phyloP scores from a whole-genome alignment of 2,797 vertebrate species.

The Gambusia yucatana region DNA sequence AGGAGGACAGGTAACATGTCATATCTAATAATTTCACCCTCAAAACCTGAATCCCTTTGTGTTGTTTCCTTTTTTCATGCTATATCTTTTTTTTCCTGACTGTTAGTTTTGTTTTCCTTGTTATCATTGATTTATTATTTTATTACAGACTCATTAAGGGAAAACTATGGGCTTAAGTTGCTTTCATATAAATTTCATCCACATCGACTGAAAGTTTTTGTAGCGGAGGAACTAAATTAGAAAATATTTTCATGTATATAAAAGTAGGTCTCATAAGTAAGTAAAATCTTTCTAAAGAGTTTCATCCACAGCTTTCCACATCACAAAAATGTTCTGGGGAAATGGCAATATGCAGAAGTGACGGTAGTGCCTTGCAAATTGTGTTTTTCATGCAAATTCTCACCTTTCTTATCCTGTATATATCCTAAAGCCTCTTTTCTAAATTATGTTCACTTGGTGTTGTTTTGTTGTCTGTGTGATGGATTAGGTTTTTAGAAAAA shows the following conservation, averaged over 20 bases:
- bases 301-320: too few species aligned
- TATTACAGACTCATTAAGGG: background rate
- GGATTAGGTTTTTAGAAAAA: background rate
- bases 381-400: conserved; percentile 19
- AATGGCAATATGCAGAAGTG: background rate
- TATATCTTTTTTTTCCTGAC: background rate
- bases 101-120: conserved; percentile 18
- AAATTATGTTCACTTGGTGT: conserved; percentile 9
- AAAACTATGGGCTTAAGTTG: background rate
- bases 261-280: background rate
- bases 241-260: background rate
- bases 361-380: too few species aligned
- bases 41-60: conserved; percentile 10
- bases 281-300: background rate
- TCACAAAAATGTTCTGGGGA: background rate
- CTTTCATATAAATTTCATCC: background rate
- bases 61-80: conserved; percentile 11
- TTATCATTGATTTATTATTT: background rate
- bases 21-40: background rate
- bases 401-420: conserved; percentile 21
- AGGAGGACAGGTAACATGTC: conserved; percentile 91
- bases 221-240: background rate
- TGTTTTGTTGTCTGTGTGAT: conserved; percentile 19
- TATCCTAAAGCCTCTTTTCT: background rate
- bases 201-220: background rate